Conservation (phyloP, 2,113 vertebrate species). For the Neolamprologus devosi region DNA sequence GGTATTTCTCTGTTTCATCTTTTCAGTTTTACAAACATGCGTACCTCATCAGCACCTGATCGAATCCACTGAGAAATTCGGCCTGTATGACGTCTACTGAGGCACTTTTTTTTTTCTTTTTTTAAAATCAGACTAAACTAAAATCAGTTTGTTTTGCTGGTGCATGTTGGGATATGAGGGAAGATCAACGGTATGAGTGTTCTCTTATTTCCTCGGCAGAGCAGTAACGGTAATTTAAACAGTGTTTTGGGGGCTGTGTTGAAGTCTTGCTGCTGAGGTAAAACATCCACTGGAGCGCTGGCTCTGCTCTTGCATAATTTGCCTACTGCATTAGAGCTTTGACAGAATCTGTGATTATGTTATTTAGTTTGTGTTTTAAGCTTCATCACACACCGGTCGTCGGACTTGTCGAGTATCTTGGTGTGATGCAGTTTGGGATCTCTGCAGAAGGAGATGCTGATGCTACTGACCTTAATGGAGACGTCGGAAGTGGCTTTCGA, state of each 20-base stretch:
- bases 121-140: background rate
- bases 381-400: background rate
- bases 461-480: constrained; percentile 38
- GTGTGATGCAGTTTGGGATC: background rate
- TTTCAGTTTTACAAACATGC: background rate
- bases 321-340: background rate
- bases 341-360: background rate
- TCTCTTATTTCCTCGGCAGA: background rate
- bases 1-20: background rate
- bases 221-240: background rate
- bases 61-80: background rate
- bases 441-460: background rate
- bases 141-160: accelerated
- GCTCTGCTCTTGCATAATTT: background rate
- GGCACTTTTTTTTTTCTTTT: background rate
- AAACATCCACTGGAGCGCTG: background rate
- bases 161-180: background rate
- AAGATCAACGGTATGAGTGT: background rate
- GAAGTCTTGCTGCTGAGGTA: background rate
- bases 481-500: background rate
- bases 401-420: background rate
- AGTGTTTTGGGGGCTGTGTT: background rate
- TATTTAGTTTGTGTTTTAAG: background rate
- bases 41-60: background rate
- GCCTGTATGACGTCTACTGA: background rate